phyloP scores from a whole-genome alignment of 2,797 vertebrate species.

The Pristis pectinata region DNA sequence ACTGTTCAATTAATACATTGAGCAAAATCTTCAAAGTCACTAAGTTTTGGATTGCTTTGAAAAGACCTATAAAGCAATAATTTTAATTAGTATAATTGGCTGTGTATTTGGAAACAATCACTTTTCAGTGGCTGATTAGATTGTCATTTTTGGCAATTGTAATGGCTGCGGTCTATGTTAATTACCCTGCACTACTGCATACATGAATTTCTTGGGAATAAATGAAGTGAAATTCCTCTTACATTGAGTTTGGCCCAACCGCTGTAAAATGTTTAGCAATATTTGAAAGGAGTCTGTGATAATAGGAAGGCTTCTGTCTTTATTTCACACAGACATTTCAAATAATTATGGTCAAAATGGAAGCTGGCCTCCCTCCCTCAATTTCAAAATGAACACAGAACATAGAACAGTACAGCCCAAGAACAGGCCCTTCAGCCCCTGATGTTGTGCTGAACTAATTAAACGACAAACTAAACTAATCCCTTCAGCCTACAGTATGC shows the following conservation, averaged over 20 bases:
- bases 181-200: background rate
- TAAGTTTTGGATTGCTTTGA: background rate
- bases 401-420: no score
- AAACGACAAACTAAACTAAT: no score
- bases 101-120: background rate
- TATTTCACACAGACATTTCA: background rate
- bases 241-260: background rate
- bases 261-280: background rate
- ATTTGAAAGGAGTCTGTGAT: background rate
- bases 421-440: no score
- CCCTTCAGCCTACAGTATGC: no score
- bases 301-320: background rate
- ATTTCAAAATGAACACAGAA: background rate
- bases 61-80: background rate
- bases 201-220: background rate
- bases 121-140: background rate
- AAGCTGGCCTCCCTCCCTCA: background rate
- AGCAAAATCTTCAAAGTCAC: background rate
- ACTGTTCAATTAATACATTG: background rate
- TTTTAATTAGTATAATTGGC: constrained; percentile 18
- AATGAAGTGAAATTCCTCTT: background rate
- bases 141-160: background rate
- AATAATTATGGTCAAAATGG: background rate
- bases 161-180: background rate
- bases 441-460: no score